These are phyloP conservation scores for Scaptomyza montana DNA, from an alignment of 1,140 invertebrate species.

Conservation along the genomic window DNA sequence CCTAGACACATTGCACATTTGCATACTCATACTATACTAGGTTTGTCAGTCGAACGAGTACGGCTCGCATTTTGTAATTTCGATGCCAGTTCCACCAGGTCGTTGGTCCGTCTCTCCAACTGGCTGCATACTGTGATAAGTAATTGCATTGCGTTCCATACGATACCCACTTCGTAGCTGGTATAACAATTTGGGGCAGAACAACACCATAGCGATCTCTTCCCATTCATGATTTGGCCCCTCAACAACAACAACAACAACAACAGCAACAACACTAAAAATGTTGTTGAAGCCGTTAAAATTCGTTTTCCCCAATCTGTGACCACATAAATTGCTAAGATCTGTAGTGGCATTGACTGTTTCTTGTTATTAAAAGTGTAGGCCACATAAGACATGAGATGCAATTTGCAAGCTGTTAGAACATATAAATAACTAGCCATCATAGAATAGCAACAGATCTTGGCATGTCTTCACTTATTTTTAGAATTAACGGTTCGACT, in stretches of 20 bases:
- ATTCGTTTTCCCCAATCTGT: slow-evolving; percentile 24
- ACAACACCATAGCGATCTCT: slow-evolving; percentile 10
- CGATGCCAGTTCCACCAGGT: slow-evolving; percentile 49
- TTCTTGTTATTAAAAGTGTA: slow-evolving; percentile 76
- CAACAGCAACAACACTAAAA: no score
- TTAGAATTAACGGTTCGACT: not conserved
- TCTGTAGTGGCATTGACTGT: slow-evolving; percentile 59
- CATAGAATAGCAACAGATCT: not conserved
- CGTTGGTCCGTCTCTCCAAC: slow-evolving; percentile 37
- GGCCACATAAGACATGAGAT: slow-evolving; percentile 55
- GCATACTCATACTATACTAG: slow-evolving; percentile 50
- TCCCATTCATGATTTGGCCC: slow-evolving; percentile 70
- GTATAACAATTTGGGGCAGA: slow-evolving; percentile 63
- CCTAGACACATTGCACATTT: slow-evolving; percentile 59
- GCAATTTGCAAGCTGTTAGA: slow-evolving; percentile 72
- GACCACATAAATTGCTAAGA: slow-evolving; percentile 70
- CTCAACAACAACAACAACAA: slow-evolving; percentile 17
- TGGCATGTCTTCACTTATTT: not conserved
- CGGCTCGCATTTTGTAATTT: slow-evolving; percentile 60
- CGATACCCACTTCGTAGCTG: slow-evolving; percentile 4
- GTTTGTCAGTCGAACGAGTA: slow-evolving; percentile 2
- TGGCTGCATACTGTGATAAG: slow-evolving; percentile 77
- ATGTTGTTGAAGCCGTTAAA: slow-evolving; percentile 27
- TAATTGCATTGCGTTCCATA: slow-evolving; percentile 71
- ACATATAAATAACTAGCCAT: slow-evolving; percentile 53